Evolutionary conservation across 1,140 invertebrate genomes (phyloP).

Genomic region (Bombus pyrosoma): DNA sequence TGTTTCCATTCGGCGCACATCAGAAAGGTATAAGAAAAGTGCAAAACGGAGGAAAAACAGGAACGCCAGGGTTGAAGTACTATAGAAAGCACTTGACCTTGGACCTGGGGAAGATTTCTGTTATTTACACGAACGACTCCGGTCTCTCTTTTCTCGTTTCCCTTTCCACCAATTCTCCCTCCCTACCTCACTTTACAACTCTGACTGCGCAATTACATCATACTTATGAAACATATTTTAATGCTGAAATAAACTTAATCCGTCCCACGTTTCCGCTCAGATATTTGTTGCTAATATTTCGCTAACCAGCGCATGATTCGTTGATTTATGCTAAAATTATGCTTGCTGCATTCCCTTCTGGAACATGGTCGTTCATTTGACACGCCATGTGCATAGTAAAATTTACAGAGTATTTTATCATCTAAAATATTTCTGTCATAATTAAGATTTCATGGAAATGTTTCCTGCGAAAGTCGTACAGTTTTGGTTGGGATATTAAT

Average conservation of each 20-base stretch:
- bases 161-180: too few species aligned
- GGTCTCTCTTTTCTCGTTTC: conserved; percentile 1
- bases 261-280: neutral
- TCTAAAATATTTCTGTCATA: too few species aligned
- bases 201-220: neutral
- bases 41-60: conserved; percentile 6
- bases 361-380: too few species aligned
- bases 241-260: neutral
- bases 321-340: too few species aligned
- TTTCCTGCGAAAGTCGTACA: too few species aligned
- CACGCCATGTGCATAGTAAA: too few species aligned
- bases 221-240: neutral
- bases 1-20: conserved; percentile 41
- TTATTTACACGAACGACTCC: conserved; percentile 19
- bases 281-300: neutral
- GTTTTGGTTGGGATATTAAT: too few species aligned
- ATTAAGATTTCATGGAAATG: too few species aligned
- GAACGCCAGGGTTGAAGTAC: conserved; percentile 13
- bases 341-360: too few species aligned
- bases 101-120: conserved; percentile 27
- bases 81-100: conserved; percentile 43
- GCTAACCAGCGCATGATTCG: too few species aligned
- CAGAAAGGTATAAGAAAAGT: neutral
- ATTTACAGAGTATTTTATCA: too few species aligned
- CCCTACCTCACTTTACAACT: neutral